Conservation (phyloP, 1,140 invertebrate genomes). For the Diuraphis noxia region DNA sequence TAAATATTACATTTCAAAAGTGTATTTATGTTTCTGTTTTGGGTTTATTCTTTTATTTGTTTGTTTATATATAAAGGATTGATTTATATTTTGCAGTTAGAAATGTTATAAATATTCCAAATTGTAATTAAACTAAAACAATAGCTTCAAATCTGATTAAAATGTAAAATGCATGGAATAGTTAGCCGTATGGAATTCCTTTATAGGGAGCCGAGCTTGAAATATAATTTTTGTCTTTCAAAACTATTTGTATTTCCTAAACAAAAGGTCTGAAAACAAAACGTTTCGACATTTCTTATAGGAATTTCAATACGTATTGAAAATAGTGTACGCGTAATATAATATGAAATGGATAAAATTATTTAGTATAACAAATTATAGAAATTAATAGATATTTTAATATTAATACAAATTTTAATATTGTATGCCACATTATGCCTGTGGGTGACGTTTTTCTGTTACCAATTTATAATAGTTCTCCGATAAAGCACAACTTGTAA, state of each 20-base stretch:
- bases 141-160: constrained; percentile 38
- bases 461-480: background rate
- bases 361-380: background rate
- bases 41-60: background rate
- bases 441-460: background rate
- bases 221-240: constrained; percentile 1
- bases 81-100: background rate
- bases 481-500: too few relatives aligned
- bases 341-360: background rate
- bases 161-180: constrained; percentile 42
- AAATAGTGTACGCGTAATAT: background rate
- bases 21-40: background rate
- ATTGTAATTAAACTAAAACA: constrained; percentile 30
- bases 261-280: background rate
- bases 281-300: background rate
- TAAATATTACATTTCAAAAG: background rate
- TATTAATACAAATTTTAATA: background rate
- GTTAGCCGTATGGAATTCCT: background rate
- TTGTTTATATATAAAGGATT: background rate
- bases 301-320: background rate
- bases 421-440: background rate
- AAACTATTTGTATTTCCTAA: constrained; percentile 21
- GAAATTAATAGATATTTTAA: background rate
- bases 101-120: constrained; percentile 28
- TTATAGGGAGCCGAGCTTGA: background rate